A percentile compares a stretch with the other conserved stretches of the same genome.
phyloP scores from a whole-genome alignment of 2,113 vertebrate genomes.

The Antechinus stuartii region DNA sequence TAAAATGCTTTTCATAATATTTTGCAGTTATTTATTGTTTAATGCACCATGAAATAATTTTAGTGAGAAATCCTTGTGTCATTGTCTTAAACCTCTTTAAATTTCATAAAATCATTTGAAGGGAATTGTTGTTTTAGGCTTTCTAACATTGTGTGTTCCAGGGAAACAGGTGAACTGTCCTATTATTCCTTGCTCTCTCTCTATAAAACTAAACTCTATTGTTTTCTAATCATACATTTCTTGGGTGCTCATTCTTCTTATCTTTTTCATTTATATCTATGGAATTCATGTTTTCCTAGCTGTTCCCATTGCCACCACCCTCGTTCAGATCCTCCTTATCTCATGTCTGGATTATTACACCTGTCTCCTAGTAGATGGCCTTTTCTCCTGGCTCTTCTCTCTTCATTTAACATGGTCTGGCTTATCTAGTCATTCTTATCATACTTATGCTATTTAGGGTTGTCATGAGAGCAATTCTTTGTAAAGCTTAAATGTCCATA shows the following conservation, averaged over 20 bases:
- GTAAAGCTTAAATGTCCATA: not conserved
- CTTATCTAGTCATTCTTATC: not conserved
- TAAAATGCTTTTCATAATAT: not conserved
- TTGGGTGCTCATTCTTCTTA: not conserved
- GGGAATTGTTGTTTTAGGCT: not conserved
- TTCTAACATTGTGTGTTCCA: not conserved
- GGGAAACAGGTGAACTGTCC: no score
- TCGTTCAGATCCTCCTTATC: not conserved
- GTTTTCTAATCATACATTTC: not conserved
- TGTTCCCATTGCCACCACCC: not conserved
- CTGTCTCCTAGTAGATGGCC: no score
- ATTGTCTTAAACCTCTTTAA: not conserved
- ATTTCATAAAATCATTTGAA: not conserved
- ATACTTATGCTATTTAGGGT: not conserved
- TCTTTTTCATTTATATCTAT: not conserved
- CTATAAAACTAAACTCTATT: not conserved
- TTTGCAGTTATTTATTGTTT: not conserved
- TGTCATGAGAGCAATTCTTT: not conserved
- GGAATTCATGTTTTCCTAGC: not conserved
- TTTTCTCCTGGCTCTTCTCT: not conserved
- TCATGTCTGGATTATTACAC: not conserved
- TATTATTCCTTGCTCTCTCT: not conserved
- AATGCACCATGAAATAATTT: not conserved
- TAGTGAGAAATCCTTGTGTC: not conserved
- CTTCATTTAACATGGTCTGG: not conserved